Base-by-base conservation (phyloP, 2,113 vertebrate genomes). In the Hipposideros armiger region DNA sequence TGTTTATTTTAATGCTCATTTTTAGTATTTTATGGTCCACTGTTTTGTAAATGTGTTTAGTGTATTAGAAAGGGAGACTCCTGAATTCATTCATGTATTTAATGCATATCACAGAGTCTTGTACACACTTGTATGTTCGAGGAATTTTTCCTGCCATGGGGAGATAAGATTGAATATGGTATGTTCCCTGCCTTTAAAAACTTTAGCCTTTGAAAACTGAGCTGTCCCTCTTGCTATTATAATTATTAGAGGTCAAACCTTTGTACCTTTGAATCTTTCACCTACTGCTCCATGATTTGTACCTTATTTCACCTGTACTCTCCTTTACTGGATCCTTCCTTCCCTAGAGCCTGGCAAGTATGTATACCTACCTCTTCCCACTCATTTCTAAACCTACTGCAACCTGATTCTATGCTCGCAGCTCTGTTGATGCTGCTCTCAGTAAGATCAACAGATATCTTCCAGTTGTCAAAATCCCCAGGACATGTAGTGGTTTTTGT, bases 121-220 rank as follows among this genome's bases (percentile, higher is more conserved):
- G 60, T 77, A 47, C 26, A 14, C 92, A 7, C 69, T 69, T 2
- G 47, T 50, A 30, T 42, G 52, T 83, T 91, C 30, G 30, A 54
- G 78, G 40, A 85, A 60, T 80, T 89, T 89, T 96, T 40, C 45
- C 82, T 62, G 15, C 15, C 20, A 2, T 66, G 66, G 40, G 11
- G 70, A 66, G 28, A 72, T 92, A 28, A 50, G 58, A 11, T 84
- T 89, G 62, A 92, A 88, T 76, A 28, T 87, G 17, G 7, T 87
- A 56, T 72, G 8, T 80, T 52, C 13, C 22, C 16, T 92, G 47
- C 7, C n/a, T 78, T 84, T 60, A 58, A 67, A 40, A 84, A 89
- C 42, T 74, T 87, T 28, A 45, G 60, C 58, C n/a, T 60, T 85
- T 85, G 66, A 64, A 92, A 90, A 72, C 50, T 54, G 42, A 95